phyloP scores from a whole-genome alignment of 1,140 invertebrate species.

The Adelges cooleyi region DNA sequence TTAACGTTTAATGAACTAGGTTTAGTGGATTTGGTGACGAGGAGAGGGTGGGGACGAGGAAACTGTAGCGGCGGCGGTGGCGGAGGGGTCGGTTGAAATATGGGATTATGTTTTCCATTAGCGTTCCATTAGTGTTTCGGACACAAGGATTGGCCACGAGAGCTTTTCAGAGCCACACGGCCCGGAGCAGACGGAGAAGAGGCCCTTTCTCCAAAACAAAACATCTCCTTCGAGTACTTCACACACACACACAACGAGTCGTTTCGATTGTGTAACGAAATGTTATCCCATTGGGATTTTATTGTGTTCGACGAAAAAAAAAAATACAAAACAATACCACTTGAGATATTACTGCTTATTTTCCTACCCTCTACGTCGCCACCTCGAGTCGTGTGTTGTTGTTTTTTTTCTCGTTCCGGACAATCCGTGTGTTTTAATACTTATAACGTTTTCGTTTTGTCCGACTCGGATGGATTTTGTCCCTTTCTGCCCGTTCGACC shows the following conservation, averaged over 20 bases:
- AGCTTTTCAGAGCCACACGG: constrained; percentile 5
- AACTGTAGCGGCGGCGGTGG: neutral
- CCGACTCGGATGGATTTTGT: too few species aligned
- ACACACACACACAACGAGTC: neutral
- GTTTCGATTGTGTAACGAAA: constrained; percentile 12
- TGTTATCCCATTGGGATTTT: constrained; percentile 19
- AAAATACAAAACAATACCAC: constrained; percentile 1
- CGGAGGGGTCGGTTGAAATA: constrained; percentile 21
- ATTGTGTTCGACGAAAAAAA: constrained; percentile 8
- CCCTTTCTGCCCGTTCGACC: too few species aligned
- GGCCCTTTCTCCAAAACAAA: constrained; percentile 17
- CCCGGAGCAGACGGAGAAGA: neutral
- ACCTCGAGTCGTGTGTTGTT: neutral
- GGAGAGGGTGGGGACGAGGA: neutral
- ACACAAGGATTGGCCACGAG: constrained; percentile 19
- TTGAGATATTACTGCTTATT: constrained; percentile 22
- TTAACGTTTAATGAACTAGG: constrained; percentile 23
- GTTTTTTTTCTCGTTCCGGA: constrained; percentile 4
- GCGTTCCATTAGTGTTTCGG: constrained; percentile 27
- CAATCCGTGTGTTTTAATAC: neutral
- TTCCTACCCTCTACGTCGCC: neutral
- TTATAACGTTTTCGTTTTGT: neutral
- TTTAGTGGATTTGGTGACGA: constrained; percentile 26
- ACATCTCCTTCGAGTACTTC: constrained; percentile 13
- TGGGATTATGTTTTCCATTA: constrained; percentile 28